Evolutionary conservation across 2,113 vertebrate genomes (phyloP).

Genomic region (Elgaria multicarinata): DNA sequence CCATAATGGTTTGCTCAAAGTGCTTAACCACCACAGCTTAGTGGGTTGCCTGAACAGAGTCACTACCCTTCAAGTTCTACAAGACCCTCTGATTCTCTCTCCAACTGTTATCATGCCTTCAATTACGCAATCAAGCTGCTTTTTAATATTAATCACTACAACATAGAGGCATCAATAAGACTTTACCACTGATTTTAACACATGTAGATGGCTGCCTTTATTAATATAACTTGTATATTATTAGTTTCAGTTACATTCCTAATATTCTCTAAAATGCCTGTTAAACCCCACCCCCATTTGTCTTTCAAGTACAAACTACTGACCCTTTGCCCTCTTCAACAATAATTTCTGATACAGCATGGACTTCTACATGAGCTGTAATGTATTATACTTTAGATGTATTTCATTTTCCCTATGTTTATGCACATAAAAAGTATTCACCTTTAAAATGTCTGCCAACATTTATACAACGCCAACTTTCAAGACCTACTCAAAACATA

Average conservation of each 20-base stretch:
- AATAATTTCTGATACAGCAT: background rate
- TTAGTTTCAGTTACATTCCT: background rate
- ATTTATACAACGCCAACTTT: background rate
- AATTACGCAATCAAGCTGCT: no score
- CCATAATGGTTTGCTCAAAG: no score
- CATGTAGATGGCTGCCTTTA: background rate
- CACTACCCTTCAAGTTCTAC: no score
- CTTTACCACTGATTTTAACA: background rate
- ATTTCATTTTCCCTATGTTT: background rate
- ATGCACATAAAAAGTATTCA: background rate
- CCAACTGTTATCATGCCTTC: background rate
- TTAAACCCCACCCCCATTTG: background rate
- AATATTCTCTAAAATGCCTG: background rate
- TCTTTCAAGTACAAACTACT: background rate
- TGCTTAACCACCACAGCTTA: no score
- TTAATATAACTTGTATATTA: background rate
- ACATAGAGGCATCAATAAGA: background rate
- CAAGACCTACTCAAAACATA: background rate
- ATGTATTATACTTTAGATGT: background rate
- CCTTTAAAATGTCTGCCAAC: background rate
- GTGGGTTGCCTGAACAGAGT: no score
- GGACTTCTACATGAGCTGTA: no score
- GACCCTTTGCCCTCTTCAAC: background rate
- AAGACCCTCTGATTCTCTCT: background rate
- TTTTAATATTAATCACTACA: background rate